A percentile compares a stretch with the other conserved stretches of the same genome.
Conservation (phyloP, 2,113 vertebrate genomes). For the Bombycilla garrulus region DNA sequence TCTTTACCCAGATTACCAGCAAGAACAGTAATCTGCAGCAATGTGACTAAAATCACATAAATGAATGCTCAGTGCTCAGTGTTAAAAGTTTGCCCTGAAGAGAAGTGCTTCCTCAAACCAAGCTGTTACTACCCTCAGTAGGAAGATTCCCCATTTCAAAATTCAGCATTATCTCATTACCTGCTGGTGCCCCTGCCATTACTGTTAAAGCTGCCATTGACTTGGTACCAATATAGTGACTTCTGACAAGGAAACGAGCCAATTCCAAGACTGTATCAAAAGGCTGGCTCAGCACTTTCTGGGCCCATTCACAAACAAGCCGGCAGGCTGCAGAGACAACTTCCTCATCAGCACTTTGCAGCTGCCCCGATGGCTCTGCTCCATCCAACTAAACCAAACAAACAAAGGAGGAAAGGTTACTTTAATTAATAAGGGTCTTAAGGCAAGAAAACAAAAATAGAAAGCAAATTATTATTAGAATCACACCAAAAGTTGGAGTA, state of each 20-base stretch:
- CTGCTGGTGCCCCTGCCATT: constrained; percentile 90
- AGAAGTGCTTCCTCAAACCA: background rate
- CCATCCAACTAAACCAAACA: constrained; percentile 83
- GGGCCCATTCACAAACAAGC: constrained; percentile 98
- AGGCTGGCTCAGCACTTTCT: constrained; percentile 96
- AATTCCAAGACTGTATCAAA: constrained; percentile 93
- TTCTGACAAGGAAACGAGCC: constrained; percentile 96
- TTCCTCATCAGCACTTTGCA: constrained; percentile 89
- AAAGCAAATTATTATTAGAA: background rate
- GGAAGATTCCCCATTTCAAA: background rate
- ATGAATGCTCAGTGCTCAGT: background rate
- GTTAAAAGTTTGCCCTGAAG: background rate
- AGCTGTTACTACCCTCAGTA: background rate
- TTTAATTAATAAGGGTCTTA: background rate
- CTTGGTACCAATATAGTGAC: constrained; percentile 97
- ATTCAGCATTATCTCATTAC: constrained; percentile 62
- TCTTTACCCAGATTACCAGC: background rate
- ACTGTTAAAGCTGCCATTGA: constrained; percentile 94
- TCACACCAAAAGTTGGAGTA: background rate
- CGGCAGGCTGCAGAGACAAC: constrained; percentile 91
- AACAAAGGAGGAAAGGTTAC: constrained; percentile 16
- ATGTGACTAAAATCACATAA: background rate
- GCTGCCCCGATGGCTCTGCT: constrained; percentile 83
- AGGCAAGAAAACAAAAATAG: background rate
- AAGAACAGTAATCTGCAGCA: background rate